Percentiles rank a stretch among this genome's conserved stretches.
Conservation (phyloP, 2,113 vertebrate species). For the Onychostruthus taczanowskii region DNA sequence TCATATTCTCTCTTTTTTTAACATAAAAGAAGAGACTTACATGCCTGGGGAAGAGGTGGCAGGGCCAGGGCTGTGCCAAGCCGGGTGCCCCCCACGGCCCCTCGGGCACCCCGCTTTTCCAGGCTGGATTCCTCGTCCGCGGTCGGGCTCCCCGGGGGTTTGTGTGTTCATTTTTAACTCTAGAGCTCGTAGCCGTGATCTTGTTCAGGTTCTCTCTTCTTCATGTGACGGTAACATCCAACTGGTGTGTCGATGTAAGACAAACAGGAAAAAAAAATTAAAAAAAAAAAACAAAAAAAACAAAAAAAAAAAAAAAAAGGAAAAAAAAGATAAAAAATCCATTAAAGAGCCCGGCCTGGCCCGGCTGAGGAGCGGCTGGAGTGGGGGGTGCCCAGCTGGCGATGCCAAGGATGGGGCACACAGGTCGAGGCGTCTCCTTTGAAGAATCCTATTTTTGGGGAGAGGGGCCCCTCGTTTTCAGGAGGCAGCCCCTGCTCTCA, state of each 20-base stretch:
- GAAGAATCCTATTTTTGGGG: slow-evolving; percentile 77
- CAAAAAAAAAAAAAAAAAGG: background rate
- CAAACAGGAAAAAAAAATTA: background rate
- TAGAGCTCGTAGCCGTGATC: slow-evolving; percentile 61
- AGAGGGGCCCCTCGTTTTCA: slow-evolving; percentile 72
- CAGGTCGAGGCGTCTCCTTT: slow-evolving; percentile 20
- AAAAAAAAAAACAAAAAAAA: background rate
- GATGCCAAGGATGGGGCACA: background rate
- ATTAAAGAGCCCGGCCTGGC: background rate
- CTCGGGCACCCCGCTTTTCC: background rate
- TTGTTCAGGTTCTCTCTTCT: slow-evolving; percentile 65
- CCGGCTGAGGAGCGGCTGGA: background rate
- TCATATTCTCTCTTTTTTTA: slow-evolving; percentile 39
- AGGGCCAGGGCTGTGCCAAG: background rate
- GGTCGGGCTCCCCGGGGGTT: background rate
- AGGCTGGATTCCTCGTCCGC: slow-evolving; percentile 6
- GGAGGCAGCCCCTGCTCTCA: slow-evolving; percentile 63
- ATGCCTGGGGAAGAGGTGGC: background rate
- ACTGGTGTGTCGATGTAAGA: slow-evolving; percentile 64
- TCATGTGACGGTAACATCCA: slow-evolving; percentile 65
- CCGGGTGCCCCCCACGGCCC: background rate
- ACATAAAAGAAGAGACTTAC: slow-evolving; percentile 28
- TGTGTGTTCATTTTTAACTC: slow-evolving; percentile 63
- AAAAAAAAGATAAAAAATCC: background rate
- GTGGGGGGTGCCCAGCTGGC: background rate